These are phyloP conservation scores for Epinephelus cyanopodus DNA, from an alignment of 2,113 vertebrate species.

Conservation along the genomic window DNA sequence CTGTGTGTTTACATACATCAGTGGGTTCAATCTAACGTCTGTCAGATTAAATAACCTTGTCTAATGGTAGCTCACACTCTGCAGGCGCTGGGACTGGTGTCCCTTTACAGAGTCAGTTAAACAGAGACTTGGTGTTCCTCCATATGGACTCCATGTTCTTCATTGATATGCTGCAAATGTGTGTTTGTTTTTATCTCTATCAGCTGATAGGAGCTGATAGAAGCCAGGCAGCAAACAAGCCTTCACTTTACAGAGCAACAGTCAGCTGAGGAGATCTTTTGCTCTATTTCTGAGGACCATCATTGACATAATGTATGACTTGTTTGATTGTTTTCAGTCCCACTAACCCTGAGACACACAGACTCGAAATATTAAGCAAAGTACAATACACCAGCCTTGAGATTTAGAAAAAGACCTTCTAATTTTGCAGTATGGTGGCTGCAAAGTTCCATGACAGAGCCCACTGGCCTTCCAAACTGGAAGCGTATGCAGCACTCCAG, in stretches of 20 bases:
- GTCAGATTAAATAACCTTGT: neutral
- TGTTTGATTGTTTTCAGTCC: no score
- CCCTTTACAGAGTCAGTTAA: neutral
- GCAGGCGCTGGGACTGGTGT: neutral
- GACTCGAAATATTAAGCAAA: no score
- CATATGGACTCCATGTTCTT: neutral
- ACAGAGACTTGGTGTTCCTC: constrained; percentile 20
- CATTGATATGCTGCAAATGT: neutral
- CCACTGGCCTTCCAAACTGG: no score
- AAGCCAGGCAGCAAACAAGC: no score
- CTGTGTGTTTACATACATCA: neutral
- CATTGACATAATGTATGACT: neutral
- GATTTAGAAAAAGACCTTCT: neutral
- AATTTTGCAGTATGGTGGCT: no score
- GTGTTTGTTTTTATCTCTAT: neutral
- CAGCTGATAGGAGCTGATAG: neutral
- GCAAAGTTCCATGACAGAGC: no score
- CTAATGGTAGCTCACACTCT: neutral
- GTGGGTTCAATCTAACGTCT: neutral
- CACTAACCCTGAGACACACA: no score
- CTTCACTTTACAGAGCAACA: neutral
- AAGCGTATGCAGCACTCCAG: no score
- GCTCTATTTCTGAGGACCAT: neutral
- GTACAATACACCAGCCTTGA: no score
- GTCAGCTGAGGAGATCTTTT: neutral